Evolutionary conservation across 1,140 invertebrate genomes (phyloP).

Genomic region (Hylaeus volcanicus): DNA sequence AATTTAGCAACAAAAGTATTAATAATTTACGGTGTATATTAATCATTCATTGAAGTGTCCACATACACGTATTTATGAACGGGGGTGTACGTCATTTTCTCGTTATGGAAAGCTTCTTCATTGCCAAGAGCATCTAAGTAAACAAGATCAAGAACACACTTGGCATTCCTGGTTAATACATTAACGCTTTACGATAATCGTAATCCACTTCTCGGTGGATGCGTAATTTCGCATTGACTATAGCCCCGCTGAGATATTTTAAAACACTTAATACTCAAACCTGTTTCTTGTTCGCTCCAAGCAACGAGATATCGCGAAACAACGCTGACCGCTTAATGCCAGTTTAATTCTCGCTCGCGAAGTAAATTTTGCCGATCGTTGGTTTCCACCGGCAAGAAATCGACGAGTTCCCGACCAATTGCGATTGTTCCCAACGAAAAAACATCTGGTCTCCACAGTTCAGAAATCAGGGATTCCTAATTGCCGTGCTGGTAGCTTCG

Average conservation of each 20-base stretch:
- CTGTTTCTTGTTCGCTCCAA: constrained; percentile 7
- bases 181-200: constrained; percentile 19
- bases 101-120: no score
- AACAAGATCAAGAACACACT: not conserved
- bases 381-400: not conserved
- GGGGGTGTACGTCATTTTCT: no score
- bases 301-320: constrained; percentile 14
- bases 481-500: not conserved
- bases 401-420: not conserved
- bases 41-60: no score
- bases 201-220: constrained; percentile 34
- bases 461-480: constrained; percentile 29
- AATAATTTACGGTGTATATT: no score
- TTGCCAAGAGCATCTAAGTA: not conserved
- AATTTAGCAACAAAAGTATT: no score
- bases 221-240: constrained; percentile 9
- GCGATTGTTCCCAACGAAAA: not conserved
- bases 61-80: no score
- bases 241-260: constrained; percentile 10
- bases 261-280: constrained; percentile 30
- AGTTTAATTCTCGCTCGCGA: not conserved
- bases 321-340: constrained; percentile 31
- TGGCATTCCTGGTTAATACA: constrained; percentile 14
- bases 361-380: constrained; percentile 8
- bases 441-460: not conserved